Evolutionary conservation across 2,113 vertebrate genomes (phyloP), one percentile per base, ranked within the genome.

Genomic region (Nansenia antarctica): DNA sequence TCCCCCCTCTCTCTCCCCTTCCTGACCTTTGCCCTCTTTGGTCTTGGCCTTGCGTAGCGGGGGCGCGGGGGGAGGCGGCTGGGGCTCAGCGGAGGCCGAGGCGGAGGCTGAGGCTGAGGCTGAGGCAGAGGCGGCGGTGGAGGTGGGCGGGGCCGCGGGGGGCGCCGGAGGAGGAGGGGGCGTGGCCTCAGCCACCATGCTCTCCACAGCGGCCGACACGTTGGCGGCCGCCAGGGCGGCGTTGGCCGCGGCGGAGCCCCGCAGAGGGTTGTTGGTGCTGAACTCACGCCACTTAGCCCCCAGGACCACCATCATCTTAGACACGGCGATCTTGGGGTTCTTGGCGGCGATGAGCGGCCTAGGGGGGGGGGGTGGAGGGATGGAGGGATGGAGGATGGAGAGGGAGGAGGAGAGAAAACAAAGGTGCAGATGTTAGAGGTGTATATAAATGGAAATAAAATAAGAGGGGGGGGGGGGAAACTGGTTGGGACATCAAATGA

Each of bases 261-360:
- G 95, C 71, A 99, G 93, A 0, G 98, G 98, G 78, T 99, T 99
- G 87, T 99, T 99, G 65, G 98, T 99, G 86, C 98, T 99, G 45
- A 99, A 99, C 76, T 99, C 98, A 0, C 97, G 93, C 98, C 98
- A 99, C 82, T 99, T 99, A 1, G 98, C 98, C 2, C 98, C 97
- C 73, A 99, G 54, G 29, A 99, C 98, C 97, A 98, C 99, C 98
- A 99, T 99, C 98, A 99, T 99, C 90, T 99, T 99, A 1, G 98
- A 99, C 65, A 99, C 98, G 0, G 98, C 97, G 32, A 99, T 99
- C 90, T 99, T 99, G 65, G 98, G 98, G 85, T 99, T 99, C 89
- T 98, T 99, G 69, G 96, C 96, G 72, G 97, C 98, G 1, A 99
- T 99, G 53, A 99, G 95, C 2, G 98, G 98, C 80, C 98, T 99